phyloP scores from a whole-genome alignment of 2,113 vertebrate species.

The Atlantisia rogersi region DNA sequence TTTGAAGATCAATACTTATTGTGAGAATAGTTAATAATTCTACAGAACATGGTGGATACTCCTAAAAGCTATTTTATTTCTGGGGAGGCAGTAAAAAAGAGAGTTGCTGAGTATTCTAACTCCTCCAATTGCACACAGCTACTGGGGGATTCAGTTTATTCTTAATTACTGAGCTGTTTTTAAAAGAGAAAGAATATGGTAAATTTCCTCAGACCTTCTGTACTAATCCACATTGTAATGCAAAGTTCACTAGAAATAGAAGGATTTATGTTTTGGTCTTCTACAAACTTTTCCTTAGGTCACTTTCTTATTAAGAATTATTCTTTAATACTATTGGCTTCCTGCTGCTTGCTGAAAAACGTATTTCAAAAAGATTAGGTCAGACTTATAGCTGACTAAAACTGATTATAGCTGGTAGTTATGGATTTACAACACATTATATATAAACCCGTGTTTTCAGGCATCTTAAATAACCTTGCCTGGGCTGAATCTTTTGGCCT shows the following conservation, averaged over 20 bases:
- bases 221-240: neutral
- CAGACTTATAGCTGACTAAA: neutral
- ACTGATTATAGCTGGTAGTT: neutral
- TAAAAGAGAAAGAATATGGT: neutral
- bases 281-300: neutral
- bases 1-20: rapidly evolving
- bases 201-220: neutral
- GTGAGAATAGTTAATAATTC: neutral
- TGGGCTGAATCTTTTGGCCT: neutral
- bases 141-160: neutral
- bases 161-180: neutral
- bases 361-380: neutral
- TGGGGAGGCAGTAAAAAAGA: neutral
- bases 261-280: neutral
- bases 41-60: neutral
- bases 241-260: neutral
- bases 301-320: neutral
- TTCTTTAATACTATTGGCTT: neutral
- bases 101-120: neutral
- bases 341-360: neutral
- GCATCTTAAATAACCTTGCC: neutral
- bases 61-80: neutral
- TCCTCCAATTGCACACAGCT: neutral
- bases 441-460: neutral
- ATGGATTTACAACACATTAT: neutral